Evolutionary conservation across 2,888 invertebrate species (phyloP), one percentile per base, ranked within the genome.

Genomic region (Phytoseiulus persimilis): DNA sequence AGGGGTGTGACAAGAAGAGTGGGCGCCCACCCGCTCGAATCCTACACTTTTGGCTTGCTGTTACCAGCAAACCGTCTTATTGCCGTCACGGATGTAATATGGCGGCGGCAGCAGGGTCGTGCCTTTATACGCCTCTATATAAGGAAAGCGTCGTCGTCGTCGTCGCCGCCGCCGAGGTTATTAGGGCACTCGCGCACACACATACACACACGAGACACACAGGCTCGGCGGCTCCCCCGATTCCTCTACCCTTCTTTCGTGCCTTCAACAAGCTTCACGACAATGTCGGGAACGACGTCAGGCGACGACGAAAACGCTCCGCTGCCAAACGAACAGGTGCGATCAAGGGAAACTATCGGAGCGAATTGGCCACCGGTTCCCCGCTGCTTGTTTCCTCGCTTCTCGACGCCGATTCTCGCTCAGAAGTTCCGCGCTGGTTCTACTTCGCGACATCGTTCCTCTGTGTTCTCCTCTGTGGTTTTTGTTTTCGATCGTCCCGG

Each of bases 21-120:
- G 65, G 65, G 65, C 65, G 65, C 65, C 65, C 65, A 65, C 65
- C 65, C 65, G 65, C 65, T 65, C 28, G 65, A 65, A 65, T 65
- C 65, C 65, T 65, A 65, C 65, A 65, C 65, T 65, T 65, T 65
- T 65, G 65, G 65, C 65, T 65, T 65, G 65, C 9, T 65, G 65
- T 28, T 65, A 65, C 65, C 65, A 65, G 65, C 65, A 65, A 65
- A 65, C 65, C 65, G 65, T 65, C 65, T 65, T 65, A 65, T 65
- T 65, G 65, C 65, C 65, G 65, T 65, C 65, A 65, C 65, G 65
- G 65, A 65, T 65, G 65, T 65, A 65, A 65, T 65, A 65, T 65
- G 65, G 65, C 65, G 65, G 28, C 18, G 65, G 23, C 65, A 28
- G 23, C 65, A 65, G 65, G 28, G 65, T 65, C 28, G 65, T 65